These are phyloP conservation scores for Tenthredo amoena DNA, from an alignment of 2,888 invertebrate genomes.

Conservation along the genomic window DNA sequence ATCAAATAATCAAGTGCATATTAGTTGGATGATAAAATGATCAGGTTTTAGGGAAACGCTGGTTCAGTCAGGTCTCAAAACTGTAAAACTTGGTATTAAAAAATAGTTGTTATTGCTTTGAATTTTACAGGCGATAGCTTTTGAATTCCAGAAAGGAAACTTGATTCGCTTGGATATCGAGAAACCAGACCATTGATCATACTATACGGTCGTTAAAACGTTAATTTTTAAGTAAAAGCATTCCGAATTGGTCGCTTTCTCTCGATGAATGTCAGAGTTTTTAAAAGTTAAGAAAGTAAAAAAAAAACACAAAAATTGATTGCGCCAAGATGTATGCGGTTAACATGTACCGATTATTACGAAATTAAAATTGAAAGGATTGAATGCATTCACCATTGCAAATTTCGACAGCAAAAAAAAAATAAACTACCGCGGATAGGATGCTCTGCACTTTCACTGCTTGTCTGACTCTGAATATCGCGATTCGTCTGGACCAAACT, in stretches of 20 bases:
- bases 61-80: background rate
- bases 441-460: slow-evolving; percentile 72
- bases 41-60: background rate
- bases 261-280: background rate
- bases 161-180: background rate
- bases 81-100: background rate
- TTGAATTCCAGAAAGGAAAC: background rate
- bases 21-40: background rate
- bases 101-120: background rate
- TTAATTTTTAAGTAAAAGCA: slow-evolving; percentile 31
- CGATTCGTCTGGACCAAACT: slow-evolving; percentile 72
- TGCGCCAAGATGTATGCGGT: background rate
- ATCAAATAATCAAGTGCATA: background rate
- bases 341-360: background rate
- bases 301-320: background rate
- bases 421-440: slow-evolving; percentile 6
- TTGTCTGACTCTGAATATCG: slow-evolving; percentile 73
- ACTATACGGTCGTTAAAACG: background rate
- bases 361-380: slow-evolving; percentile 14
- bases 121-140: background rate
- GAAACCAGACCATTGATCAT: background rate
- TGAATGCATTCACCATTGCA: slow-evolving; percentile 64
- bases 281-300: background rate
- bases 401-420: slow-evolving; percentile 54
- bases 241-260: background rate